Evolutionary conservation across 2,797 vertebrate genomes (phyloP), one percentile per base, ranked within the genome.

Genomic region (Pseudochirops corinnae): DNA sequence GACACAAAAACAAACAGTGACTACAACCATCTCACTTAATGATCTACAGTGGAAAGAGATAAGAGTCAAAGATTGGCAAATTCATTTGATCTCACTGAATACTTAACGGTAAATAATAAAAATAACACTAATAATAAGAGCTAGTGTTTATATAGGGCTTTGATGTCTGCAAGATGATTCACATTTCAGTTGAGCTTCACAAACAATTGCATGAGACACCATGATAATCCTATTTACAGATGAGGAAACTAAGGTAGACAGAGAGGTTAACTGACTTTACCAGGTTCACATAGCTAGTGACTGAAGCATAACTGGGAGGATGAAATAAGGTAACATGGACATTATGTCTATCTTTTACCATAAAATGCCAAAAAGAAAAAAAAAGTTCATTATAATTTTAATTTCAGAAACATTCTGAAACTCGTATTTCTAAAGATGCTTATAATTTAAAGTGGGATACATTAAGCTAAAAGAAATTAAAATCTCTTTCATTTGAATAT

Each of bases 351-450:
- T 82, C 39, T 82, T 82, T 82, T 82, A 24, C 67, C 74, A 87
- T 87, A 50, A 87, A 87, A 87, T 50, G 39, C 39, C 46, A 87
- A 87, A 96, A 90, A 95, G 58, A 74, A 57, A 31, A 24, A 29
- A 28, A 56, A 26, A 14, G 13, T 56, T 93, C 67, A 62, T 94
- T n/a, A 74, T 94, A 92, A 95, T 28, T 55, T 93, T 53, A 56
- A 92, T 74, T 92, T 29, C 4, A 55, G 24, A 90, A 11, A 31
- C 55, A 87, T 96, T 92, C 53, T 82, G 93, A 91, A 87, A 87
- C 74, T 87, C 28, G 74, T 50, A 87, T 50, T 28, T 87, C 39
- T 87, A 87, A 87, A 87, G 74, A 46, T 87, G 39, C 10, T 87
- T 39, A 50, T 87, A 87, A 87, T 87, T 87, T 92, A 74, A 94